These are phyloP conservation scores for Dione juno DNA, from an alignment of 2,888 invertebrate genomes.

Conservation along the genomic window DNA sequence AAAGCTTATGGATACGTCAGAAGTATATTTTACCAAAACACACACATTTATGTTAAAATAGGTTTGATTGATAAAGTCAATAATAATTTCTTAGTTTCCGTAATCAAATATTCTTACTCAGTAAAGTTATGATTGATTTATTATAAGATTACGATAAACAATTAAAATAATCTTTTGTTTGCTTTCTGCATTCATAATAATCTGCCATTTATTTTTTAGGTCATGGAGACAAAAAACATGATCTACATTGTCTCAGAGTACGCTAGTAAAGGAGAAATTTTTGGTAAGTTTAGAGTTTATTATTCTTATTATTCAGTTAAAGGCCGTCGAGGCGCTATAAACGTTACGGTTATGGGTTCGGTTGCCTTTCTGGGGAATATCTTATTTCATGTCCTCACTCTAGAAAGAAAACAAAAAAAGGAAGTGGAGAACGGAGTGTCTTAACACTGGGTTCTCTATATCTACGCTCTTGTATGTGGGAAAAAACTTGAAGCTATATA, in stretches of 20 bases:
- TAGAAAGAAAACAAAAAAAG: too few relatives aligned
- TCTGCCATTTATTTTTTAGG: conserved; percentile 78
- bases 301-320: background rate
- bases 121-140: background rate
- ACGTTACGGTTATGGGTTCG: too few relatives aligned
- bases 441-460: too few relatives aligned
- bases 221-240: conserved; percentile 99
- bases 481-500: too few relatives aligned
- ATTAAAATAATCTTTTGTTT: conserved; percentile 1
- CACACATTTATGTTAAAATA: background rate
- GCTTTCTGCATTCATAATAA: background rate
- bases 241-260: conserved; percentile 99
- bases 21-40: too few relatives aligned
- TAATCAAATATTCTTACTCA: background rate
- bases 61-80: background rate
- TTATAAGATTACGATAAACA: background rate
- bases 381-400: too few relatives aligned
- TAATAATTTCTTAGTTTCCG: background rate
- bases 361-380: too few relatives aligned
- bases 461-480: too few relatives aligned
- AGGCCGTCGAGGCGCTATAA: too few relatives aligned
- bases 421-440: too few relatives aligned
- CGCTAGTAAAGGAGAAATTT: conserved; percentile 98
- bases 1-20: too few relatives aligned
- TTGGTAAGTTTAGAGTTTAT: conserved; percentile 89